Evolutionary conservation across 2,797 vertebrate genomes (phyloP).

Genomic region (Anas bernieri): DNA sequence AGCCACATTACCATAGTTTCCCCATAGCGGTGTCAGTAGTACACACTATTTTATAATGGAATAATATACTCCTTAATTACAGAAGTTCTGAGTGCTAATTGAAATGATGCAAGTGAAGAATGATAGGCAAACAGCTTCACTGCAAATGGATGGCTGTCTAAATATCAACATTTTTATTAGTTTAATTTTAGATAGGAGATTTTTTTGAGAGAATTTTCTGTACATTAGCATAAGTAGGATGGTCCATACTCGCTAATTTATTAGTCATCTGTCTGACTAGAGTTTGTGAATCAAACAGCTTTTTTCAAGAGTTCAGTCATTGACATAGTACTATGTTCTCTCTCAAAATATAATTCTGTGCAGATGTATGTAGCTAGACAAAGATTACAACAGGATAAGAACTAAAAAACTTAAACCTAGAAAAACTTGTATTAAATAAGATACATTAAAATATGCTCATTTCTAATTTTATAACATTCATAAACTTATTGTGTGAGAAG

Average conservation of each 20-base stretch:
- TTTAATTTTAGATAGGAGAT: neutral
- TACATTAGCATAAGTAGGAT: neutral
- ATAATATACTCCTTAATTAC: neutral
- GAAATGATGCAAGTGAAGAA: neutral
- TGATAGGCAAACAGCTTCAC: neutral
- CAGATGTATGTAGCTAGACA: accelerated
- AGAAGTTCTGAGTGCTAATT: neutral
- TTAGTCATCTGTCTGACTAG: neutral
- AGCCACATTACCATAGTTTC: neutral
- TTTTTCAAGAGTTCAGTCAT: neutral
- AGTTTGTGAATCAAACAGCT: neutral
- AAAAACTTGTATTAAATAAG: neutral
- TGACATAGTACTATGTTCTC: neutral
- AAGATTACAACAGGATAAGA: neutral
- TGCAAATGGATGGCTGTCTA: neutral
- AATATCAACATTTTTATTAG: neutral
- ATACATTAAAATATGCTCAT: neutral
- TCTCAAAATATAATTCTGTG: neutral
- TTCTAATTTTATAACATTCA: neutral
- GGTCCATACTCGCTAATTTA: neutral
- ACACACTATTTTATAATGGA: neutral
- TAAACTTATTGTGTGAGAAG: neutral
- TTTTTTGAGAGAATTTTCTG: neutral
- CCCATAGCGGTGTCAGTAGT: neutral
- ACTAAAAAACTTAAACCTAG: neutral